Evolutionary conservation across 2,797 vertebrate genomes (phyloP).

Genomic region (Coluber constrictor): DNA sequence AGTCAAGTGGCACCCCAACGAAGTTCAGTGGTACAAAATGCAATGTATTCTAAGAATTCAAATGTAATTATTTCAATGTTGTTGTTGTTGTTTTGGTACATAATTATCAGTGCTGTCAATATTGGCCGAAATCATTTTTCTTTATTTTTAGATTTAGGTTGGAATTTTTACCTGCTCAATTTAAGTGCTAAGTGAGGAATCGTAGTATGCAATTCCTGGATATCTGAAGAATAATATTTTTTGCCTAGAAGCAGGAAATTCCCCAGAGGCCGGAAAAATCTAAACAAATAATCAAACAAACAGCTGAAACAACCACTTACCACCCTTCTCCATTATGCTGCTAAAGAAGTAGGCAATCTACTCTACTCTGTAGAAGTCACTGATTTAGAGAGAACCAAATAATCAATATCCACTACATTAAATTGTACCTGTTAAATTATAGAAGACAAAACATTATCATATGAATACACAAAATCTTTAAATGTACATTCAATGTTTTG

Average conservation of each 20-base stretch:
- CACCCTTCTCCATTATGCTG: not conserved
- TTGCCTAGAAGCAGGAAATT: not conserved
- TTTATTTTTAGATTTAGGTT: not conserved
- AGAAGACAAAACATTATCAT: constrained; percentile 33
- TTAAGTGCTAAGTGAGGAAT: not conserved
- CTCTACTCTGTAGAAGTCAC: not conserved
- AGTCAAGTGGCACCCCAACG: not conserved
- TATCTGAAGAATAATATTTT: not conserved
- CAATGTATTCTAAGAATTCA: not conserved
- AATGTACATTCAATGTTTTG: constrained; percentile 76
- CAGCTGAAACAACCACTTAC: not conserved
- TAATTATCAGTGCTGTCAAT: not conserved
- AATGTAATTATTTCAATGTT: not conserved
- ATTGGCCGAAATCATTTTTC: not conserved
- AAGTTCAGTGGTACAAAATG: not conserved
- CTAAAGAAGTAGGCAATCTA: not conserved
- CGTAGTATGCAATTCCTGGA: not conserved
- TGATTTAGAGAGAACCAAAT: not conserved
- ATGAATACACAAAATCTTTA: constrained; percentile 41
- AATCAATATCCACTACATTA: not conserved
- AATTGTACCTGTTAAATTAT: constrained; percentile 25
- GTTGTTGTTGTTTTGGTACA: not conserved
- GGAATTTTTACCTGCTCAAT: not conserved
- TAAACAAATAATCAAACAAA: not conserved
- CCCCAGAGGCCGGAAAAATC: not conserved